Base-by-base conservation (phyloP, 2,888 invertebrate species). In the Cylloceria caligata region DNA sequence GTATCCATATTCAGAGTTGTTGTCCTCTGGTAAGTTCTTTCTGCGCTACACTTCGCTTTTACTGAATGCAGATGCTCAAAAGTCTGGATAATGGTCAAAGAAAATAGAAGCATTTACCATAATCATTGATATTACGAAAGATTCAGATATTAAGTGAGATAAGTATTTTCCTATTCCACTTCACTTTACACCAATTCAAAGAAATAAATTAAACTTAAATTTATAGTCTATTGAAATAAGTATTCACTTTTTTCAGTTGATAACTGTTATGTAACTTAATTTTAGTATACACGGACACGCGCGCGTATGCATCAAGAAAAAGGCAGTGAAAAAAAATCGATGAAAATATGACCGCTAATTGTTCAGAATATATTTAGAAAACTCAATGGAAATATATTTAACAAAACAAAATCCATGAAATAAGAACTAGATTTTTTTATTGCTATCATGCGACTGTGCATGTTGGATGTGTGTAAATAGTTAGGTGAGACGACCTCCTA, bases 21-120 rank as follows among this genome's bases (percentile, higher is more conserved):
- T 57, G 45, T 71, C 47, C 69, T 55, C 65, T 47, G 34, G 49
- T 47, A 49, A 55, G 24, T 68, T 71, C 16, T 71, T 74, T 55
- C 60, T 7, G 21, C 30, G 69, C 34, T 55, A 47, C 47, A 42
- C 19, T 49, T 57, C 16, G 34, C 49, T 68, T 27, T 64, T 34
- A 52, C 19, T 68, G 57, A 39, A 62, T 72, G 49, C 21, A n/a
- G 13, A 36, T 42, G 21, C 21, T 24, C 42, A 6, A 24, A 64
- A 13, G 11, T 11, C 13, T 13, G n/a, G 21, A 24, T 5, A 34
- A 60, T 42, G 21, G 39, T n/a, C 42, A 24, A 19, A n/a, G 24
- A n/a, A 42, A 24, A 39, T 19, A 62, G 19, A 1, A 62, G 36
- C 62, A n/a, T 4, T 30, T 34, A 30, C 16, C 27, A 34, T 34